Evolutionary conservation across 1,140 invertebrate species (phyloP).

Genomic region (Lucilia cuprina): DNA sequence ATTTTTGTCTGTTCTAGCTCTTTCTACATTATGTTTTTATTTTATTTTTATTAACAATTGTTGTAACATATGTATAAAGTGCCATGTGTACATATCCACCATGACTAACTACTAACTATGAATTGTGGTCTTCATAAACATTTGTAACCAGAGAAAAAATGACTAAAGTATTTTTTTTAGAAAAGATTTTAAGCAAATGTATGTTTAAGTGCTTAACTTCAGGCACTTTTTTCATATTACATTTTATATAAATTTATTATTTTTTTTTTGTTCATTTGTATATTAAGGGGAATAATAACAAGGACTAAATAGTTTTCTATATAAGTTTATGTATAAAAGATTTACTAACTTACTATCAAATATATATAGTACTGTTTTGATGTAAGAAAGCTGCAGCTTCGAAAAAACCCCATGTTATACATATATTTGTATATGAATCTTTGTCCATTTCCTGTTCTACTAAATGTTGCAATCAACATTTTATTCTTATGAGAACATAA

Average conservation of each 20-base stretch:
- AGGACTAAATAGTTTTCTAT: too few species aligned
- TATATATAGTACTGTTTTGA: too few species aligned
- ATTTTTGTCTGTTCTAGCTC: background rate
- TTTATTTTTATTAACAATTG: background rate
- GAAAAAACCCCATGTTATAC: too few species aligned
- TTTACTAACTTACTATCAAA: too few species aligned
- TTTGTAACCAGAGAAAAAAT: background rate
- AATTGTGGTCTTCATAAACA: background rate
- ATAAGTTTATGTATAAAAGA: too few species aligned
- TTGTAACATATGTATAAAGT: background rate
- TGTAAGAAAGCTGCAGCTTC: too few species aligned
- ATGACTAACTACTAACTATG: slow-evolving; percentile 5
- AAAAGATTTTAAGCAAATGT: background rate
- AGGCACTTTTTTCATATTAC: background rate
- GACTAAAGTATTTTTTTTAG: background rate
- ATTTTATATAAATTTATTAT: too few species aligned
- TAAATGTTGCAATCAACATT: background rate
- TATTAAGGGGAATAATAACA: too few species aligned
- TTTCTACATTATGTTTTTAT: background rate
- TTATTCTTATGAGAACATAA: background rate
- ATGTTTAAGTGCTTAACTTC: background rate
- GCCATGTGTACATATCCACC: background rate
- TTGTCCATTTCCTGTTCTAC: background rate
- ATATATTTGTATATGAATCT: background rate
- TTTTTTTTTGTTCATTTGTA: too few species aligned